Base-by-base conservation (phyloP, 2,888 invertebrate genomes). In the Drosophila buzzatii region DNA sequence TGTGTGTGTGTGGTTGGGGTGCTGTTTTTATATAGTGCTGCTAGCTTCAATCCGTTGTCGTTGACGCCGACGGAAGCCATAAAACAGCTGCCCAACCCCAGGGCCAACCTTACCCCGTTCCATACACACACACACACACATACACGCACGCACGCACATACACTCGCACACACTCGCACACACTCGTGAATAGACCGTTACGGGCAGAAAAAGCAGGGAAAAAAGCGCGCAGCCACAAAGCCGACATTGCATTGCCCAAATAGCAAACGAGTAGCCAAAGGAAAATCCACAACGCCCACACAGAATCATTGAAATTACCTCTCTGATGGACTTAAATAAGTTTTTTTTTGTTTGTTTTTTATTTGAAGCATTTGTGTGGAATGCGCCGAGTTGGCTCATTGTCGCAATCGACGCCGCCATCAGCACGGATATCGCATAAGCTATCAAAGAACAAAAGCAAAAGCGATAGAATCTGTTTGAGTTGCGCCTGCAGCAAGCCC, bases 51-150 rank as follows among this genome's bases (percentile, higher is more conserved):
- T 80, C 83, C 84, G 66, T 78, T 85, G 78, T 73, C 49, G 68
- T 69, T 78, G 82, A 64, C 80, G 70, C 77, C 85, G 64, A 72
- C 85, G 80, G 77, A 84, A 81, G 79, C 87, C 85, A 73, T 87
- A 73, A 84, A 84, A 61, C 76, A 51, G 70, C 57, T 53, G 53
- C 16, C 58, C 42, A 20, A 14, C 23, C 23, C n/a, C n/a, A 27
- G 39, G 31, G 27, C 27, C 27, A 27, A 27, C 31, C 53, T 44
- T 58, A 41, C 58, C 61, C 60, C 33, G 35, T 61, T n/a, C 12
- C 49, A 12, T 10, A 23, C 35, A 55, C 56, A 51, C 55, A 60
- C 56, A 41, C 33, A 33, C 44, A 56, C 23, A 3, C 39, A 58
- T 18, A 49, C 47, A 56, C 18, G 41, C 47, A 47, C 39, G 39